Conservation (phyloP, 92 coral and sea anemone genomes). For the Umimayanthus kanabou region DNA sequence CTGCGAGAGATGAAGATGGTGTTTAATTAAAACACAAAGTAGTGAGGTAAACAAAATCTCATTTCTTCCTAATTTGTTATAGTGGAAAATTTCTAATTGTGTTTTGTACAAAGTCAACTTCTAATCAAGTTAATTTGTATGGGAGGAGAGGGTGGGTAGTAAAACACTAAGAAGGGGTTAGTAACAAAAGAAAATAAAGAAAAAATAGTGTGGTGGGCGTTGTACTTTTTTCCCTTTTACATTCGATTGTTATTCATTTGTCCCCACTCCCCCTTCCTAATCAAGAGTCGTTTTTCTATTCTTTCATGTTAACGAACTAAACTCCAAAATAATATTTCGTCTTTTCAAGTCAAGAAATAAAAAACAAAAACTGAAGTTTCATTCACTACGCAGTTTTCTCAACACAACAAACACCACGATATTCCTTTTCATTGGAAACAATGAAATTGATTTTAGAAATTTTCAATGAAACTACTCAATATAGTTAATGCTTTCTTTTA, state of each 20-base stretch:
- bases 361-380: too few relatives aligned
- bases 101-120: background rate
- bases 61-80: background rate
- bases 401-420: too few relatives aligned
- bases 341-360: background rate
- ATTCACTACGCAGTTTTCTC: background rate
- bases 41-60: background rate
- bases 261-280: background rate
- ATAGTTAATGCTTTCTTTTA: background rate
- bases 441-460: too few relatives aligned
- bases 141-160: slow-evolving; percentile 20
- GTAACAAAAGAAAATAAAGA: background rate
- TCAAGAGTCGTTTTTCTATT: background rate
- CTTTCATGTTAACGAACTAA: background rate
- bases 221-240: background rate
- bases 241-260: background rate
- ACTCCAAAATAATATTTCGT: background rate
- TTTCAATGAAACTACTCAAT: too few relatives aligned
- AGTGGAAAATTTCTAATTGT: background rate
- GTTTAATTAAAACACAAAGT: background rate
- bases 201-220: background rate
- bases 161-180: background rate
- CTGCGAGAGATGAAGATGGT: too few relatives aligned
- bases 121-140: background rate
- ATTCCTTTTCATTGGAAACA: background rate